phyloP scores from a whole-genome alignment of 2,888 invertebrate genomes.

The Andrena marginata region DNA sequence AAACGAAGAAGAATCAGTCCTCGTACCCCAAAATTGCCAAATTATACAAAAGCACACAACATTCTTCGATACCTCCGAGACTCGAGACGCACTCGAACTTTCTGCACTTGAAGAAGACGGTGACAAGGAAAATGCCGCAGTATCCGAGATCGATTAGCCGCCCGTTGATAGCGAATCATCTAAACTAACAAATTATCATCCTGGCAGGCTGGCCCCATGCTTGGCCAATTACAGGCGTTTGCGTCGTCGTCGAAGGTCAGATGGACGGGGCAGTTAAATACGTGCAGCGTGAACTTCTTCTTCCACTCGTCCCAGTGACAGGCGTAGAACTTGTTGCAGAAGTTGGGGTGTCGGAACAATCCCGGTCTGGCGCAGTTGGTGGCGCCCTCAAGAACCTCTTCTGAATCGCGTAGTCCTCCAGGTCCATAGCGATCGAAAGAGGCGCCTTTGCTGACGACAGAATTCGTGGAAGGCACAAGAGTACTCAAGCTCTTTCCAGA shows the following conservation, averaged over 20 bases:
- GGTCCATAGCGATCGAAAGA: conserved; percentile 88
- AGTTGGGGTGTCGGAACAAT: conserved; percentile 89
- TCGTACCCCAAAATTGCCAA: neutral
- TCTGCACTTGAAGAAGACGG: conserved; percentile 13
- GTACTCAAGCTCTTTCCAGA: conserved; percentile 68
- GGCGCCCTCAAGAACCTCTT: conserved; percentile 86
- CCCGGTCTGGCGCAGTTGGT: conserved; percentile 86
- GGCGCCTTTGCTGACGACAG: conserved; percentile 83
- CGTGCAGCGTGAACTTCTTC: conserved; percentile 90
- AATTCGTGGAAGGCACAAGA: conserved; percentile 54
- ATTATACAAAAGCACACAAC: neutral
- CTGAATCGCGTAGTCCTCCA: conserved; percentile 87
- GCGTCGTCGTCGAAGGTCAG: conserved; percentile 91
- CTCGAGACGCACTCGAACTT: neutral
- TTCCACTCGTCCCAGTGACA: conserved; percentile 93
- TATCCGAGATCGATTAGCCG: conserved; percentile 27
- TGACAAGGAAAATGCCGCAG: conserved; percentile 13
- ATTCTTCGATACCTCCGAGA: neutral
- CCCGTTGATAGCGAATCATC: conserved; percentile 44
- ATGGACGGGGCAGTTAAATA: conserved; percentile 92
- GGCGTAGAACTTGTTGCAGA: conserved; percentile 93
- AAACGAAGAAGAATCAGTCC: no score
- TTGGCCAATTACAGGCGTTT: conserved; percentile 94
- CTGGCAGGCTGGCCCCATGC: conserved; percentile 91
- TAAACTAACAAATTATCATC: conserved; percentile 89